Conservation (phyloP, 2,888 invertebrate species). For the Platycnemis pennipes region DNA sequence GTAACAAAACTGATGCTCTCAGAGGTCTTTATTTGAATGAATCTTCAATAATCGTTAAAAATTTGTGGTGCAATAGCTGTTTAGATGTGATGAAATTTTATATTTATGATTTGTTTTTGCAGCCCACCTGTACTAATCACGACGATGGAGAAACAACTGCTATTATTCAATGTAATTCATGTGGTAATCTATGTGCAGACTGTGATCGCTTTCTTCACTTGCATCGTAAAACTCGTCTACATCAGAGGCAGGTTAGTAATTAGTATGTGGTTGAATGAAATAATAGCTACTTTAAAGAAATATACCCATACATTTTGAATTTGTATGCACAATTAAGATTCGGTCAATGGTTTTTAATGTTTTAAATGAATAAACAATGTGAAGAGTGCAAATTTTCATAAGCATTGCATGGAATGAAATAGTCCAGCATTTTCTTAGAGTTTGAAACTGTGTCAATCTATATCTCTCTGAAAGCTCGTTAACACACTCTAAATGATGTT, state of each 20-base stretch:
- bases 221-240: slow-evolving; percentile 91
- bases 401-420: neutral
- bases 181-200: slow-evolving; percentile 96
- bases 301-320: too few species aligned
- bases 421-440: neutral
- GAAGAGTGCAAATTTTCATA: neutral
- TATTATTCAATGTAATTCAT: slow-evolving; percentile 94
- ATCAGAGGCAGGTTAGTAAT: slow-evolving; percentile 87
- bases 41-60: too few species aligned
- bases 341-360: neutral
- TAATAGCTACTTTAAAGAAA: too few species aligned
- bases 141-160: slow-evolving; percentile 97
- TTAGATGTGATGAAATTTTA: neutral
- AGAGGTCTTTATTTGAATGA: too few species aligned
- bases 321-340: too few species aligned
- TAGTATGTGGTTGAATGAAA: neutral
- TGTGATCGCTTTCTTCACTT: slow-evolving; percentile 98
- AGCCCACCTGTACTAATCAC: slow-evolving; percentile 96
- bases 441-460: too few species aligned
- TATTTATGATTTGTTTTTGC: slow-evolving; percentile 75
- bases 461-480: too few species aligned
- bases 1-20: too few species aligned
- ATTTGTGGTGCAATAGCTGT: too few species aligned
- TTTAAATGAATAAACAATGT: neutral
- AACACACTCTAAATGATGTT: too few species aligned